phyloP scores from a whole-genome alignment of 2,888 invertebrate genomes.

The Clitarchus hookeri region DNA sequence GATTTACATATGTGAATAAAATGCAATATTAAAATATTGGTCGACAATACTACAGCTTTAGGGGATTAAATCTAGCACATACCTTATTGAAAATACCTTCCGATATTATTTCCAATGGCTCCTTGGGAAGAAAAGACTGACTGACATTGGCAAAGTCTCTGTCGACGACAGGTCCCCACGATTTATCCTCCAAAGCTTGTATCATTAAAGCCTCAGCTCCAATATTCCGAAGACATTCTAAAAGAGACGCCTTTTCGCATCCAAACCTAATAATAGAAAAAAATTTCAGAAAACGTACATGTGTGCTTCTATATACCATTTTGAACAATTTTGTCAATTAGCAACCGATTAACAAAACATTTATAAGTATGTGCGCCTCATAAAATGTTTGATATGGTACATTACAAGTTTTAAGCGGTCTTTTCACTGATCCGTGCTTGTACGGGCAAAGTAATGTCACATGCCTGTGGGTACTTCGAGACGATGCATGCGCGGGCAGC shows the following conservation, averaged over 20 bases:
- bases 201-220: slow-evolving; percentile 62
- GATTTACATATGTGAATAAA: no score
- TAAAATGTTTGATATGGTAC: no score
- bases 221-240: slow-evolving; percentile 70
- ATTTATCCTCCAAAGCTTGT: slow-evolving; percentile 56
- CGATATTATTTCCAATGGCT: slow-evolving; percentile 55
- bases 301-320: no score
- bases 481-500: no score
- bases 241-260: slow-evolving; percentile 54
- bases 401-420: no score
- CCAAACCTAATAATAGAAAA: slow-evolving; percentile 8
- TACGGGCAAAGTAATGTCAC: no score
- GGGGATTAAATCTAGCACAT: not conserved
- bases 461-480: no score
- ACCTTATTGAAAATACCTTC: slow-evolving; percentile 41
- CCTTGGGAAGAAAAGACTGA: slow-evolving; percentile 68
- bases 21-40: no score
- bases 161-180: slow-evolving; percentile 82
- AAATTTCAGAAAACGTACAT: not conserved
- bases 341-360: not conserved
- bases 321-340: not conserved
- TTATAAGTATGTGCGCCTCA: no score
- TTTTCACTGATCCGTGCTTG: no score
- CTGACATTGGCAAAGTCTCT: slow-evolving; percentile 68
- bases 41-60: no score